These are phyloP conservation scores for Lethenteron reissneri DNA, from an alignment of 2,113 vertebrate species.

Conservation along the genomic window DNA sequence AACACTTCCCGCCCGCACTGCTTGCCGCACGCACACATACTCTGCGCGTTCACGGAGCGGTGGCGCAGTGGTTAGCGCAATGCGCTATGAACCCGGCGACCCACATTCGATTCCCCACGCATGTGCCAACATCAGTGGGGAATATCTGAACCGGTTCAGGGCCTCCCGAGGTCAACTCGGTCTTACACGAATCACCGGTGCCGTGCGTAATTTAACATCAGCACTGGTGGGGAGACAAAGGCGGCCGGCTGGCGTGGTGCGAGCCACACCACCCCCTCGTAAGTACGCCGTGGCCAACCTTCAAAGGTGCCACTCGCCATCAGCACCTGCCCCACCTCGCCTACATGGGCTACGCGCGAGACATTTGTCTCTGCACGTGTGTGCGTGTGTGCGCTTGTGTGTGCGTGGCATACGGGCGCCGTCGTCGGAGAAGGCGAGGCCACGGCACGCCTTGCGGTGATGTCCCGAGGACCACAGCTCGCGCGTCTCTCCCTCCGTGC, in stretches of 20 bases:
- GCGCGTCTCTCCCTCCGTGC: conserved; percentile 44
- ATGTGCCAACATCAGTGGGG: too few relatives aligned
- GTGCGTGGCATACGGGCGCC: conserved; percentile 33
- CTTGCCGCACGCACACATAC: not conserved
- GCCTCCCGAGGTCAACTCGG: too few relatives aligned
- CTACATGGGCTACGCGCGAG: not conserved
- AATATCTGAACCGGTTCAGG: too few relatives aligned
- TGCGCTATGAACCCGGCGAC: not conserved
- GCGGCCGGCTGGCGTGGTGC: not conserved
- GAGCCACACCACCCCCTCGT: not conserved
- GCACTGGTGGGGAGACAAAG: not conserved
- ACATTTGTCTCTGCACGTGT: not conserved
- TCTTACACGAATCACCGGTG: too few relatives aligned
- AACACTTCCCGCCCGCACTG: not conserved
- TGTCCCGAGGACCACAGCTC: conserved; percentile 93
- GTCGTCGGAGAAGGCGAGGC: conserved; percentile 48
- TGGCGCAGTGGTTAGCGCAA: not conserved
- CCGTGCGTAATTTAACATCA: too few relatives aligned
- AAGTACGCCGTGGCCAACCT: not conserved
- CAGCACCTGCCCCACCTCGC: not conserved
- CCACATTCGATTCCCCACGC: too few relatives aligned
- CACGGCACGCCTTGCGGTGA: conserved; percentile 76
- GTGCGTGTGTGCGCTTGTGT: not conserved
- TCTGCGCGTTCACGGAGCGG: not conserved
- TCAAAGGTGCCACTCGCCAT: not conserved